Base-by-base conservation (phyloP, 2,888 invertebrate species). In the Diplazon laetatorius region DNA sequence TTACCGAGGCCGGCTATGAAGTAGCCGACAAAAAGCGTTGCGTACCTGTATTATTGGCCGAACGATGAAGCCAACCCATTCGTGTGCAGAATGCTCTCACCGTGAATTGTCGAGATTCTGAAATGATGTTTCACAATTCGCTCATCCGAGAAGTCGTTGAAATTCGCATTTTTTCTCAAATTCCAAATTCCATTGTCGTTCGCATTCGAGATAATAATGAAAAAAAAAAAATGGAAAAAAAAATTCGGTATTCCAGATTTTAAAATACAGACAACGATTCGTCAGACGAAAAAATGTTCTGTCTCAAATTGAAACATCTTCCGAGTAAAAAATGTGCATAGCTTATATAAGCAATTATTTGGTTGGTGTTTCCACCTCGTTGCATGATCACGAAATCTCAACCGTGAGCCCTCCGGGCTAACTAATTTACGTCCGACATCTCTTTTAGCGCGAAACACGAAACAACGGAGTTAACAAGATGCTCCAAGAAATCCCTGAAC, bases 31-130 rank as follows among this genome's bases (percentile, higher is more conserved):
- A 70, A 73, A 62, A 69, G 50, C 48, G 16, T 9, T 63, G 59
- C 66, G 73, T 63, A 59, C 48, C 59, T 46, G 48, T n/a, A n/a
- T 73, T 65, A 50, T 14, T 20, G 22, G 52, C 35, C 59, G 20
- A 44, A 59, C 46, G 22, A 65, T 69, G 77, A 78, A 72, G 55
- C 72, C n/a, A 73, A 46, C 12, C 50, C 5, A 42, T 6, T 14
- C 50, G 50, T 44, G 46, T 76, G 14, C 65, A n/a, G 14, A 65
- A 39, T 52, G 3, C 22, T 65, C 12, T 46, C 20, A 22, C 8
- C 37, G 20, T 52, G 22, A 25, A 48, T 50, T 50, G 65, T 12
- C 50, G 37, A 65, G 50, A 59, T 30, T 30, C 6, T 6, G 30
- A 30, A 30, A 62, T 59, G 63, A 69, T 22, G 48, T 10, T 20